Evolutionary conservation across 1,140 invertebrate genomes (phyloP).

Genomic region (Tyrophagus putrescentiae): DNA sequence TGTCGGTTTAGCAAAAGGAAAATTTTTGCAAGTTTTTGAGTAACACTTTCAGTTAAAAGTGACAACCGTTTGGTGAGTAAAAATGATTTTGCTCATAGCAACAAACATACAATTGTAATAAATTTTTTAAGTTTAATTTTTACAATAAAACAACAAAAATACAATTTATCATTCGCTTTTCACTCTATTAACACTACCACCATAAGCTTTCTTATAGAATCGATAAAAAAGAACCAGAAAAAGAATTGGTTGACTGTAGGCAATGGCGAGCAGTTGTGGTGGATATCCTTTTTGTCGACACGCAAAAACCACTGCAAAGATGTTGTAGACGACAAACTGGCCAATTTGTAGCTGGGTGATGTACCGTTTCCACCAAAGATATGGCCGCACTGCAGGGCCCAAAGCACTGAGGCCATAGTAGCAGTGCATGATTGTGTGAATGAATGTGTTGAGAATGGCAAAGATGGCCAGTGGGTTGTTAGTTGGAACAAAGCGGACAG

Average conservation of each 20-base stretch:
- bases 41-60: too few species aligned
- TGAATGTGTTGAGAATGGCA: slow-evolving; percentile 31
- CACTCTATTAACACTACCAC: not conserved
- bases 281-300: slow-evolving; percentile 6
- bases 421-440: slow-evolving; percentile 59
- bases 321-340: slow-evolving; percentile 18
- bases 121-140: too few species aligned
- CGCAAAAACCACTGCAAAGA: not conserved
- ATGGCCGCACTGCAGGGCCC: slow-evolving; percentile 61
- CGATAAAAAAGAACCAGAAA: slow-evolving; percentile 1
- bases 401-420: slow-evolving; percentile 72
- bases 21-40: too few species aligned
- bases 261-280: not conserved
- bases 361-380: slow-evolving; percentile 47
- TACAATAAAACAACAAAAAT: too few species aligned
- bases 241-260: not conserved
- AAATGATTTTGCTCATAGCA: too few species aligned
- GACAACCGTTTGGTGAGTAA: too few species aligned
- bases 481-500: not conserved
- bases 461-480: slow-evolving; percentile 15
- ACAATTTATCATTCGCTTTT: too few species aligned
- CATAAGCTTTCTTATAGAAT: slow-evolving; percentile 11
- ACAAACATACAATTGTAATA: too few species aligned
- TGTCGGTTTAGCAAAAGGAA: too few species aligned
- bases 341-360: slow-evolving; percentile 42